A percentile compares a stretch with the other conserved stretches of the same genome.
Conservation (phyloP, 2,888 invertebrate species). For the Xanthia togata region DNA sequence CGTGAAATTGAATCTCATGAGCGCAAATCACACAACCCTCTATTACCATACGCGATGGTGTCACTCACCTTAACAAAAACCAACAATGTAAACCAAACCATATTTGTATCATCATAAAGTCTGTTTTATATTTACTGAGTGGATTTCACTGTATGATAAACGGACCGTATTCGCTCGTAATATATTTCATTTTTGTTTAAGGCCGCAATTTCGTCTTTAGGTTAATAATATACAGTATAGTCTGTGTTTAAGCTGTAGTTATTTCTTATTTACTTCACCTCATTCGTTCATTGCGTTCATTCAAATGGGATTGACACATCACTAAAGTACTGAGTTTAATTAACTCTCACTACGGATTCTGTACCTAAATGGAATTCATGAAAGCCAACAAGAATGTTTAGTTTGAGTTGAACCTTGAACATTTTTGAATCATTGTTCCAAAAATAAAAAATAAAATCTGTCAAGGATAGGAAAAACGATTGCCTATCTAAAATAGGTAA, state of each 20-base stretch:
- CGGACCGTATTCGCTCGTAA: slow-evolving; percentile 69
- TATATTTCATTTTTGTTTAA: slow-evolving; percentile 73
- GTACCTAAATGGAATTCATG: slow-evolving; percentile 24
- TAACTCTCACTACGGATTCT: slow-evolving; percentile 14
- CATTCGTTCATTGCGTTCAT: slow-evolving; percentile 50
- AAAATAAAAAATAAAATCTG: too few species aligned
- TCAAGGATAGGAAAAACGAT: not conserved
- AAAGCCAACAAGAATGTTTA: slow-evolving; percentile 14
- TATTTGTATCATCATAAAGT: slow-evolving; percentile 61
- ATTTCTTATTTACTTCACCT: slow-evolving; percentile 61
- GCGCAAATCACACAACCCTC: slow-evolving; percentile 85
- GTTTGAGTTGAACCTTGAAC: not conserved
- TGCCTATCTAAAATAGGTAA: not conserved
- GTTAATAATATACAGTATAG: slow-evolving; percentile 66
- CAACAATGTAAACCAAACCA: slow-evolving; percentile 65
- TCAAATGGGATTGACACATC: slow-evolving; percentile 49
- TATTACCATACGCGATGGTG: slow-evolving; percentile 80
- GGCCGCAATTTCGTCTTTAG: slow-evolving; percentile 66
- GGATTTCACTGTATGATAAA: slow-evolving; percentile 70
- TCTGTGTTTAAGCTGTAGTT: slow-evolving; percentile 59
- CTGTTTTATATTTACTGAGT: slow-evolving; percentile 42
- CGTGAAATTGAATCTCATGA: slow-evolving; percentile 89
- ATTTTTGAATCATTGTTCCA: not conserved
- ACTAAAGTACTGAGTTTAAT: slow-evolving; percentile 46
- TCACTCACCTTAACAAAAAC: slow-evolving; percentile 68